Percentiles rank a stretch among this genome's conserved stretches.
Evolutionary conservation across 1,140 invertebrate genomes (phyloP).

Genomic region (Zaprionus ghesquierei): DNA sequence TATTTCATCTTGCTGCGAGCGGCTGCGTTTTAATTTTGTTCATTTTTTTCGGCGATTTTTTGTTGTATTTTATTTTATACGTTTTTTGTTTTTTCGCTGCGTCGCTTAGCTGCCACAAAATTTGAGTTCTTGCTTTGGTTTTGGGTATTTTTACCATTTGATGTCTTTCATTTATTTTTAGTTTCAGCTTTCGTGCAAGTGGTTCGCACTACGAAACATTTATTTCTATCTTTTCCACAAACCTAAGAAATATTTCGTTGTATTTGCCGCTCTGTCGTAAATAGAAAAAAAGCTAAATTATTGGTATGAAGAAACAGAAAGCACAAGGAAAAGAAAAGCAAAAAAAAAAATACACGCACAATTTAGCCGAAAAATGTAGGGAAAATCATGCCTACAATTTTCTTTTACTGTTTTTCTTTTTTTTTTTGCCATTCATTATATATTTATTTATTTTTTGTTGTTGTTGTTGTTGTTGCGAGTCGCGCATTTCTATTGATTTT

Average conservation of each 20-base stretch:
- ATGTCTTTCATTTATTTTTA: slow-evolving; percentile 75
- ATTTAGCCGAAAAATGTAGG: slow-evolving; percentile 15
- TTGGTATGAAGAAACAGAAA: slow-evolving; percentile 19
- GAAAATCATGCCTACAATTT: slow-evolving; percentile 40
- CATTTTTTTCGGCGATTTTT: slow-evolving; percentile 48
- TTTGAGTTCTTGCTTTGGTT: slow-evolving; percentile 61
- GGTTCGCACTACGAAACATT: slow-evolving; percentile 44
- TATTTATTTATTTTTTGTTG: slow-evolving; percentile 3
- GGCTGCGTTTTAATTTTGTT: slow-evolving; percentile 75
- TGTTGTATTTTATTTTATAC: neutral
- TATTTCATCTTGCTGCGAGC: slow-evolving; percentile 61
- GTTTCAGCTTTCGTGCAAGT: slow-evolving; percentile 53
- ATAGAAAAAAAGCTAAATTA: slow-evolving; percentile 32
- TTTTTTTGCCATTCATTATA: slow-evolving; percentile 37
- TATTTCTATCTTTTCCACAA: slow-evolving; percentile 37
- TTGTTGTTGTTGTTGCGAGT: slow-evolving; percentile 20
- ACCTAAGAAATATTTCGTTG: slow-evolving; percentile 55
- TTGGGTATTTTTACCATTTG: slow-evolving; percentile 71
- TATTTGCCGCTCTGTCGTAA: slow-evolving; percentile 49
- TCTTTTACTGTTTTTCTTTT: neutral
- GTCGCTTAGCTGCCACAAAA: slow-evolving; percentile 46
- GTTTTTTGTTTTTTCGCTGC: too few relatives aligned
- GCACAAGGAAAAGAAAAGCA: slow-evolving; percentile 8
- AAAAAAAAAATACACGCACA: neutral
- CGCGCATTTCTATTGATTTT: slow-evolving; percentile 65